A percentile compares a stretch with the other conserved stretches of the same genome.
phyloP scores from a whole-genome alignment of 2,113 vertebrate genomes.

The Poeciliopsis retropinna region DNA sequence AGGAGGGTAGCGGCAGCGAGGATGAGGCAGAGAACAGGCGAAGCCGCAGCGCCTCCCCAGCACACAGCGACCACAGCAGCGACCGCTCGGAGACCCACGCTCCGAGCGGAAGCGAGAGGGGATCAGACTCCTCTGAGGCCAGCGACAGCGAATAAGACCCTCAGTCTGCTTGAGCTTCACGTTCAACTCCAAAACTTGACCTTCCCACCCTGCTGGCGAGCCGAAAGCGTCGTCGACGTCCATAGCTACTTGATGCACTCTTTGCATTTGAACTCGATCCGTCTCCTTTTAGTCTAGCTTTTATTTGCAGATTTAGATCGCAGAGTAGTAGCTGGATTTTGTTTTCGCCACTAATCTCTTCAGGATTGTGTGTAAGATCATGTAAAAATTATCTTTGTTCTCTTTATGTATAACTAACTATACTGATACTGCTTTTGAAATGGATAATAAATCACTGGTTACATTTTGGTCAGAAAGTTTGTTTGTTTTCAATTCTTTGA shows the following conservation, averaged over 20 bases:
- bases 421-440: slow-evolving; percentile 29
- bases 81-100: slow-evolving; percentile 82
- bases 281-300: slow-evolving; percentile 28
- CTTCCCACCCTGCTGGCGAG: not conserved
- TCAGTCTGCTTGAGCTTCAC: not conserved
- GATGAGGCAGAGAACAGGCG: slow-evolving; percentile 74
- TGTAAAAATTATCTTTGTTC: slow-evolving; percentile 29
- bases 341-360: slow-evolving; percentile 12
- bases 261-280: slow-evolving; percentile 19
- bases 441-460: slow-evolving; percentile 52
- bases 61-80: slow-evolving; percentile 83
- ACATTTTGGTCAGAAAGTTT: slow-evolving; percentile 29
- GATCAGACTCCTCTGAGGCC: slow-evolving; percentile 84
- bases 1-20: slow-evolving; percentile 73
- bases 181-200: slow-evolving; percentile 14
- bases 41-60: slow-evolving; percentile 83
- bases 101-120: slow-evolving; percentile 82
- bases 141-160: slow-evolving; percentile 86
- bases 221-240: not conserved
- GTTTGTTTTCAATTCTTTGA: not conserved
- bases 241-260: slow-evolving; percentile 13
- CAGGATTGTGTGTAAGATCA: slow-evolving; percentile 40
- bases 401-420: slow-evolving; percentile 19
- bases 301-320: slow-evolving; percentile 52
- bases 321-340: not conserved